Evolutionary conservation across 2,888 invertebrate genomes (phyloP), one percentile per base, ranked within the genome.

Genomic region (Drosophila borealis): DNA sequence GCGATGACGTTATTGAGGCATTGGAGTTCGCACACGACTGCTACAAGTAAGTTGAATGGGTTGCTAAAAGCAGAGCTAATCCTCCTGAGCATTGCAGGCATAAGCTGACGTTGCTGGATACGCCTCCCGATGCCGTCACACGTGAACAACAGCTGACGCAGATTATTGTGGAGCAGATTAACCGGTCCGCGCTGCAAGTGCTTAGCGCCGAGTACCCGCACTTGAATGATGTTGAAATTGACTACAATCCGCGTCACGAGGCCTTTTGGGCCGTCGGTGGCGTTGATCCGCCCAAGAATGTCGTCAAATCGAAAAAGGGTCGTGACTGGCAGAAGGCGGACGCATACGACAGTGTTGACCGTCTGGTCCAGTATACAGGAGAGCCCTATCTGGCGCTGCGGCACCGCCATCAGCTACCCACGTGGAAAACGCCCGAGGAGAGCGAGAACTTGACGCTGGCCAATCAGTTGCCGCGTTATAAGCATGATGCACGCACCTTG

Each of bases 181-280:
- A 97, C 90, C 94, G 96, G 86, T 93, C 94, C 2, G 92, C 97
- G 4, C 91, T 94, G 19, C 94, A 94, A 73, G 93, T 93, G 74
- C 91, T 97, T 4, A 92, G 93, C 8, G 92, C 93, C 13, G 94
- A 94, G 78, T 93, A 93, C 72, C 91, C 94, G 0, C 96, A 97
- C 92, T 93, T 97, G 78, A 74, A 74, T 19, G 91, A 91, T 44
- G 87, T 93, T 11, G 93, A 96, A 94, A 91, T 96, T 36, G 97
- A 98, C 91, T 93, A 94, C 84, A 94, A 96, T 71, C 96, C 98
- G 4, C 93, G 96, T 19, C 93, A 97, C 80, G 96, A 97, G 93
- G 96, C 97, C 29, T 97, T 96, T 92, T 98, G 98, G 98, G 94
- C 94, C 88, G 94, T 94, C 39, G 97, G 97, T 55, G 96, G 96